Evolutionary conservation across 2,113 vertebrate species (phyloP).

Genomic region (Lamprotornis superbus): DNA sequence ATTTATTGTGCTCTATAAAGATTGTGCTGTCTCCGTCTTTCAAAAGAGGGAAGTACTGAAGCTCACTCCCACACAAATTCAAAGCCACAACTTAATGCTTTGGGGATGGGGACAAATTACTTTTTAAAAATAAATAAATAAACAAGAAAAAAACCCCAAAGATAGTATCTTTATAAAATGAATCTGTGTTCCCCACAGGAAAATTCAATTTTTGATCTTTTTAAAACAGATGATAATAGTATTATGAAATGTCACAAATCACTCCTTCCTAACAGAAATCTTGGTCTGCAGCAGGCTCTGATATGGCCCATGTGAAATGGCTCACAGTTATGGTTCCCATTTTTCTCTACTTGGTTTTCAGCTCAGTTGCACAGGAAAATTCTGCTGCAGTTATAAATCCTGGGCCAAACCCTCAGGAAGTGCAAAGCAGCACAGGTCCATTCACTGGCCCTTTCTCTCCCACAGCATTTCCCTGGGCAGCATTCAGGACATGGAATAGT

Average conservation of each 20-base stretch:
- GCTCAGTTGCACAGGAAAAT: not conserved
- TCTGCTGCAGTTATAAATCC: not conserved
- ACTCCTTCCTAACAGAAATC: not conserved
- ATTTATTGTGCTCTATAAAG: conserved; percentile 13
- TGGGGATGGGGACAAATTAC: not conserved
- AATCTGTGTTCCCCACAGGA: not conserved
- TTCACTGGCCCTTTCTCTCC: not conserved
- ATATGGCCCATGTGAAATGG: not conserved
- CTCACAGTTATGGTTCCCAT: not conserved
- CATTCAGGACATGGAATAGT: fast-evolving
- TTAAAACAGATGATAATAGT: conserved; percentile 6
- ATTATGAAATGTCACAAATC: not conserved
- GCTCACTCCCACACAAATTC: not conserved
- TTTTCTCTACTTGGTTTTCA: not conserved
- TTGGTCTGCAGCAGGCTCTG: not conserved
- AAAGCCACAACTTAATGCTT: not conserved
- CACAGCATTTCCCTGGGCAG: not conserved
- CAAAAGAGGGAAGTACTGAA: not conserved
- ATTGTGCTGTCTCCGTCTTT: not conserved
- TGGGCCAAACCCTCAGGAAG: not conserved
- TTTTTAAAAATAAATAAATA: not conserved
- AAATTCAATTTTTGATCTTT: not conserved
- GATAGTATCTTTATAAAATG: not conserved
- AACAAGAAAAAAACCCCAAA: not conserved
- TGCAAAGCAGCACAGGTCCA: not conserved